Conservation (phyloP, 2,888 invertebrate genomes). For the Cephus rjabovi region DNA sequence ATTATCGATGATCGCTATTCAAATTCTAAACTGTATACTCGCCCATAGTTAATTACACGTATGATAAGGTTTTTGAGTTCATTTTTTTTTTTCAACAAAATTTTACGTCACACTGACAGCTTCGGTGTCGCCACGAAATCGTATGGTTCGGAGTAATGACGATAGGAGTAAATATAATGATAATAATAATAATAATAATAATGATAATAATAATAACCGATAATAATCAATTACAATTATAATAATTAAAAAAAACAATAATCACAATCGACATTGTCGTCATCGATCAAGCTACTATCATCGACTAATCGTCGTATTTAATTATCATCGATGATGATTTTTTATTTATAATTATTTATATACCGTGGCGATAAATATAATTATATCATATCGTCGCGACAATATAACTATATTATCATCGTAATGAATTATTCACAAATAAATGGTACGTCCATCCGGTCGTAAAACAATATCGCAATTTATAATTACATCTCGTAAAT, state of each 20-base stretch:
- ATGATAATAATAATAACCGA: conserved; percentile 25
- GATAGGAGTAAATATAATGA: conserved; percentile 3
- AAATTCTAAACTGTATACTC: conserved; percentile 18
- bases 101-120: too few species aligned
- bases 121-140: too few species aligned
- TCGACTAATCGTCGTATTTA: conserved; percentile 24
- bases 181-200: conserved; percentile 19
- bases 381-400: conserved; percentile 40
- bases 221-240: conserved; percentile 6
- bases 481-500: background rate
- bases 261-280: background rate
- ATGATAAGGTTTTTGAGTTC: conserved; percentile 14
- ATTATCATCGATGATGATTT: conserved; percentile 19
- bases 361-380: conserved; percentile 42
- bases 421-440: conserved; percentile 43
- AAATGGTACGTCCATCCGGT: conserved; percentile 26
- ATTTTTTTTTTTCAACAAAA: too few species aligned
- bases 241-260: conserved; percentile 19
- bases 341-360: conserved; percentile 56
- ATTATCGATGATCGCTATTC: conserved; percentile 7
- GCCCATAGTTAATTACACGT: conserved; percentile 11
- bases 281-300: conserved; percentile 18
- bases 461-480: conserved; percentile 5
- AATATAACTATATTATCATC: conserved; percentile 46
- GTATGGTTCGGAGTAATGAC: background rate